Evolutionary conservation across 2,888 invertebrate genomes (phyloP).

Genomic region (Dioctria rufipes): DNA sequence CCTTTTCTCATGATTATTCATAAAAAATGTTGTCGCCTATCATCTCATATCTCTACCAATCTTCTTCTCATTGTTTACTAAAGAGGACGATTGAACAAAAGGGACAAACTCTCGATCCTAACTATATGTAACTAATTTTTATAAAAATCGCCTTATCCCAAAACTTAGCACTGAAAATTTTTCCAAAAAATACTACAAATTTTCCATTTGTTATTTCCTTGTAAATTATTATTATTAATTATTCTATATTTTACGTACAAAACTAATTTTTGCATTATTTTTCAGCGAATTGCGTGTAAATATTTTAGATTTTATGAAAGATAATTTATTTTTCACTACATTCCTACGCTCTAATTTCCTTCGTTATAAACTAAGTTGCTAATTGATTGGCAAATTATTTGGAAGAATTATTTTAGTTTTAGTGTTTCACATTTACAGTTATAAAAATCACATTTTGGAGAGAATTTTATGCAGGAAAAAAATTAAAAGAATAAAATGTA

Average conservation of each 20-base stretch:
- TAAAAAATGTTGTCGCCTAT: no score
- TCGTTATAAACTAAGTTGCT: background rate
- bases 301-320: constrained; percentile 4
- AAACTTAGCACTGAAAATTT: constrained; percentile 4
- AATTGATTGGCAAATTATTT: constrained; percentile 18
- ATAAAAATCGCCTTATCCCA: background rate
- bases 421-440: background rate
- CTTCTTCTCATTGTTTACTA: no score
- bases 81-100: no score
- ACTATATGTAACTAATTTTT: background rate
- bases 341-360: background rate
- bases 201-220: no score
- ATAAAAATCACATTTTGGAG: background rate
- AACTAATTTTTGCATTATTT: constrained; percentile 2
- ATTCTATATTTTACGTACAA: background rate
- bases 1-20: no score
- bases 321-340: constrained; percentile 2
- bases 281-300: constrained; percentile 12
- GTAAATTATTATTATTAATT: background rate
- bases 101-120: background rate
- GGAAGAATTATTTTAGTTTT: constrained; percentile 7
- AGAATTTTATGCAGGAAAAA: background rate
- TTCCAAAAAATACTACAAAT: constrained; percentile 11
- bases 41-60: no score
- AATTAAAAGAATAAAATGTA: no score